These are phyloP conservation scores for Epinotia bilunana DNA, from an alignment of 2,888 invertebrate genomes.

Conservation along the genomic window DNA sequence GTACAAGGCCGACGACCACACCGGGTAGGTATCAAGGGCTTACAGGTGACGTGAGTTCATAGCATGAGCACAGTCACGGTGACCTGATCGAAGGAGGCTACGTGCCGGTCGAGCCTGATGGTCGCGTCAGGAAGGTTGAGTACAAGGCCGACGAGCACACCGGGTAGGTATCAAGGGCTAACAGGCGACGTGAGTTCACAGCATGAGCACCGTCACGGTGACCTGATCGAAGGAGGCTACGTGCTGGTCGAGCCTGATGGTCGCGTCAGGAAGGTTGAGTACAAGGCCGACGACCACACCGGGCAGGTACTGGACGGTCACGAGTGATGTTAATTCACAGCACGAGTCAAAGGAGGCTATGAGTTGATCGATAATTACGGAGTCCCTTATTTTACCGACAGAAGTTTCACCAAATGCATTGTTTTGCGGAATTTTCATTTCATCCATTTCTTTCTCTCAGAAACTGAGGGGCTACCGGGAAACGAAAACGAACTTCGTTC, in stretches of 20 bases:
- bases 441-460: too few relatives aligned
- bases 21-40: constrained; percentile 65
- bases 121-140: constrained; percentile 86
- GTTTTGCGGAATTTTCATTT: too few relatives aligned
- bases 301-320: constrained; percentile 64
- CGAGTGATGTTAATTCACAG: constrained; percentile 82
- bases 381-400: too few relatives aligned
- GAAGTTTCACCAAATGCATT: too few relatives aligned
- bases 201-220: constrained; percentile 82
- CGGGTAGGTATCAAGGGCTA: constrained; percentile 60
- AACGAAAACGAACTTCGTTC: too few relatives aligned
- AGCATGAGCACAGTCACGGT: constrained; percentile 82
- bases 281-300: constrained; percentile 86
- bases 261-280: constrained; percentile 78
- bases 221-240: constrained; percentile 86
- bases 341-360: constrained; percentile 85
- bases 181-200: constrained; percentile 84
- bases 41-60: constrained; percentile 83
- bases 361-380: constrained; percentile 79
- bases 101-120: constrained; percentile 86
- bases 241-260: constrained; percentile 87
- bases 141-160: constrained; percentile 86
- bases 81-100: constrained; percentile 86
- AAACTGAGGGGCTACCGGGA: too few relatives aligned
- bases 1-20: constrained; percentile 86